These are phyloP conservation scores for Apocrypta bakeri DNA, from an alignment of 1,140 invertebrate genomes.

Conservation along the genomic window DNA sequence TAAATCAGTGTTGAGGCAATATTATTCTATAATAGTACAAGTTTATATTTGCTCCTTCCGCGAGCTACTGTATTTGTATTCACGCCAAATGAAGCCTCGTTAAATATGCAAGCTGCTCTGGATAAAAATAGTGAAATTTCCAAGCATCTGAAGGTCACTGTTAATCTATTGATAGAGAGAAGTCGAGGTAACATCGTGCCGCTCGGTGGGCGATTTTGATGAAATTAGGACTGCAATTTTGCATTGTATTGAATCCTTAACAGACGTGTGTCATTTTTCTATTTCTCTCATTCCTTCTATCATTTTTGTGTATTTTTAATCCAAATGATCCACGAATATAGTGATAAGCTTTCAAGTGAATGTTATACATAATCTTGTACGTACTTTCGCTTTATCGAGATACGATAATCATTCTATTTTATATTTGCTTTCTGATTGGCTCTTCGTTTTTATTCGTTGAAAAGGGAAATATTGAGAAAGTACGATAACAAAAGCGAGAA, in stretches of 20 bases:
- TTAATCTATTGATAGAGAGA: constrained; percentile 19
- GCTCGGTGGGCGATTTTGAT: not conserved
- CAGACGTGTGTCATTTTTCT: too few species aligned
- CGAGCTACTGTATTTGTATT: not conserved
- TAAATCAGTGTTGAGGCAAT: too few species aligned
- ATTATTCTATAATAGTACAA: too few species aligned
- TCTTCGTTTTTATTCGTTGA: too few species aligned
- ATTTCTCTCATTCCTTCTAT: not conserved
- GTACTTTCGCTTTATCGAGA: too few species aligned
- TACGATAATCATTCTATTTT: too few species aligned
- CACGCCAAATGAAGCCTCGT: not conserved
- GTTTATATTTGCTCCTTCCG: not conserved
- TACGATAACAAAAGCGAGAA: too few species aligned
- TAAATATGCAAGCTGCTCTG: not conserved
- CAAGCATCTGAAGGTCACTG: not conserved
- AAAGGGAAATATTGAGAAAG: too few species aligned
- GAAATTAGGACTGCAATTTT: not conserved
- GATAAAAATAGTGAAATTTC: not conserved
- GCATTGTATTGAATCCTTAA: not conserved
- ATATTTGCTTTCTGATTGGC: too few species aligned
- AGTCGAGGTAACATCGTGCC: not conserved
- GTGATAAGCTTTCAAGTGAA: too few species aligned
- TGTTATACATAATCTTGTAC: too few species aligned
- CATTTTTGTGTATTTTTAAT: not conserved
- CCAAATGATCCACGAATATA: too few species aligned